Evolutionary conservation across 2,797 vertebrate species (phyloP).

Genomic region (Hypotaenidia okinawae): DNA sequence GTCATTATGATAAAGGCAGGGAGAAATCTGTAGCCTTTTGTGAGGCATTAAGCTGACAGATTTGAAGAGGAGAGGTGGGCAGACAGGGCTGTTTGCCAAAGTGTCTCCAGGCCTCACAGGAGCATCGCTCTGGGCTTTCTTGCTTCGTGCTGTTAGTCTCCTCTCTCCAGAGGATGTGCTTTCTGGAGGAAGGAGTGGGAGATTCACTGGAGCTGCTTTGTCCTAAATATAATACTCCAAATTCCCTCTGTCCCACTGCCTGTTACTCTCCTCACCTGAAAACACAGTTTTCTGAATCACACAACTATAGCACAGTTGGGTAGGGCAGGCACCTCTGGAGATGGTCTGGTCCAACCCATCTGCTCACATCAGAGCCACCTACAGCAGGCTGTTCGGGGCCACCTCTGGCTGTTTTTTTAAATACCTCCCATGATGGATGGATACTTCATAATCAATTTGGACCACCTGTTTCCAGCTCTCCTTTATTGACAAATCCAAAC

Average conservation of each 20-base stretch:
- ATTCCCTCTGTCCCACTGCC: background rate
- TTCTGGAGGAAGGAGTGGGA: background rate
- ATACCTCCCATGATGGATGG: background rate
- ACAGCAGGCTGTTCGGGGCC: background rate
- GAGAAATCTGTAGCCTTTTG: slow-evolving; percentile 1
- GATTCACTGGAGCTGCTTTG: background rate
- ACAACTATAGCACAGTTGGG: fast-evolving
- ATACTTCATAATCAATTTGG: background rate
- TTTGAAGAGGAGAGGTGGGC: background rate
- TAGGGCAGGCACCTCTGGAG: background rate
- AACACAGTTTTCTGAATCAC: background rate
- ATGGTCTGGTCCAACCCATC: background rate
- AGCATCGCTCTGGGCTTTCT: background rate
- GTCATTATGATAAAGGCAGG: background rate
- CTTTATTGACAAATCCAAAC: background rate
- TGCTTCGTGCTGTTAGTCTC: background rate
- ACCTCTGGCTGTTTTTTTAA: background rate
- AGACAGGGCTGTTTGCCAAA: background rate
- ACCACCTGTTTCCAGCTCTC: background rate
- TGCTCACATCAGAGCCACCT: background rate
- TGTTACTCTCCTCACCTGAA: background rate
- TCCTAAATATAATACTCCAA: background rate
- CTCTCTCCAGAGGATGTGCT: background rate
- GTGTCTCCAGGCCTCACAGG: background rate
- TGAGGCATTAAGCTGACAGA: background rate